Evolutionary conservation across 2,113 vertebrate species (phyloP), one percentile per base, ranked within the genome.

Genomic region (Cnemophilus loriae): DNA sequence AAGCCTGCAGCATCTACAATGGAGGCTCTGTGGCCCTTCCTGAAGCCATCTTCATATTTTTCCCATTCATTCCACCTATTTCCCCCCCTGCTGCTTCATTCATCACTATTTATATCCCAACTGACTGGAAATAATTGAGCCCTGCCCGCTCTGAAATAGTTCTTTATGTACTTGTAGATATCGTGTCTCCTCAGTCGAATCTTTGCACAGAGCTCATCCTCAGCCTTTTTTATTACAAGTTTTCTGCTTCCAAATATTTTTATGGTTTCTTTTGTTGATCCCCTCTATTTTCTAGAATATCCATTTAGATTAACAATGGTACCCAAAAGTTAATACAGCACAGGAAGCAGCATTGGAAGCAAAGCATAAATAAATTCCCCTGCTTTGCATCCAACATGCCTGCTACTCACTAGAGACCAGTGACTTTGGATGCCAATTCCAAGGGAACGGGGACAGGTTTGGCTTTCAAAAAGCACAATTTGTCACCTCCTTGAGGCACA

Each of bases 51-150:
- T 75, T 75, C 16, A 53, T 71, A 16, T 82, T 87, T 67, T 89
- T 37, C n/a, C 69, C 39, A 59, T 94, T 87, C 85, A 93, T 89
- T 90, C 67, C 39, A 39, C 49, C 33, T 88, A n/a, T 50, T 76
- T 76, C 53, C 23, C 11, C 33, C 55, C 65, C 37, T 64, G 65
- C 67, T 89, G 82, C 78, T 92, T 60, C 74, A 89, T 76, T 87
- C 55, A 85, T 68, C 84, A 49, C 55, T 91, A 73, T 76, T 95
- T 75, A 71, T 84, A 90, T 94, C 67, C 67, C 75, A 94, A 28
- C 9, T 76, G 89, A 89, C 89, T 79, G 83, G 59, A 90, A 87
- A 90, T 73, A 91, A 92, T 78, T 84, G 63, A 85, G 90, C 80
- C 74, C 68, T 93, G 52, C 46, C 56, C 0, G 2, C 42, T 75